phyloP scores from a whole-genome alignment of 2,113 vertebrate species.

The Clupea harengus region DNA sequence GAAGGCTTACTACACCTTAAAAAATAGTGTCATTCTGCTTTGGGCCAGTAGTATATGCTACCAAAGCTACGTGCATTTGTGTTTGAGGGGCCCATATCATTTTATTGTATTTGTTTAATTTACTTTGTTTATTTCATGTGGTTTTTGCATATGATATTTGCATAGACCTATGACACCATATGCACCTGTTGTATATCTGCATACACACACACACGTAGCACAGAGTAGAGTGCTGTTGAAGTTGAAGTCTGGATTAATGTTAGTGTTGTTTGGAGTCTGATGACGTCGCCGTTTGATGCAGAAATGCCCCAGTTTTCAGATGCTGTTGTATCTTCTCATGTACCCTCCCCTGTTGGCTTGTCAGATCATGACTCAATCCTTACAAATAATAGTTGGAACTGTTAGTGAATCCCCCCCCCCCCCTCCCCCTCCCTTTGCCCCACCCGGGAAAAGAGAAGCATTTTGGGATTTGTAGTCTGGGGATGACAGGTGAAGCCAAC shows the following conservation, averaged over 20 bases:
- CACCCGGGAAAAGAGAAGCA: not conserved
- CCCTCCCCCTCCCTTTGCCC: not conserved
- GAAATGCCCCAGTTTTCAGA: not conserved
- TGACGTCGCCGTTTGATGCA: not conserved
- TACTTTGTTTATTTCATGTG: no score
- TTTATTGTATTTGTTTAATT: no score
- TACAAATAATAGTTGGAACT: not conserved
- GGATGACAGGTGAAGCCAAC: slow-evolving; percentile 53
- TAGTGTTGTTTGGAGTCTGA: not conserved
- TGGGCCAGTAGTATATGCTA: no score
- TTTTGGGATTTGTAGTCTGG: not conserved
- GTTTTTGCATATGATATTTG: no score
- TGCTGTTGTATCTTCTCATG: not conserved
- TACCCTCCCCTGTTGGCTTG: not conserved
- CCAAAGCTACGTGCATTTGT: no score
- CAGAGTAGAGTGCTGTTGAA: no score
- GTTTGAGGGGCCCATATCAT: no score
- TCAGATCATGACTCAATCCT: not conserved
- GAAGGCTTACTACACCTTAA: no score
- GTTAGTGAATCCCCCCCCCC: not conserved
- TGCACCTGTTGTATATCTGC: not conserved
- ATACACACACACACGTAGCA: not conserved
- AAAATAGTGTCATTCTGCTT: no score
- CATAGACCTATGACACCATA: no score
- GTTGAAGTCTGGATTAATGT: no score